Evolutionary conservation across 2,113 vertebrate genomes (phyloP).

Genomic region (Panurus biarmicus): DNA sequence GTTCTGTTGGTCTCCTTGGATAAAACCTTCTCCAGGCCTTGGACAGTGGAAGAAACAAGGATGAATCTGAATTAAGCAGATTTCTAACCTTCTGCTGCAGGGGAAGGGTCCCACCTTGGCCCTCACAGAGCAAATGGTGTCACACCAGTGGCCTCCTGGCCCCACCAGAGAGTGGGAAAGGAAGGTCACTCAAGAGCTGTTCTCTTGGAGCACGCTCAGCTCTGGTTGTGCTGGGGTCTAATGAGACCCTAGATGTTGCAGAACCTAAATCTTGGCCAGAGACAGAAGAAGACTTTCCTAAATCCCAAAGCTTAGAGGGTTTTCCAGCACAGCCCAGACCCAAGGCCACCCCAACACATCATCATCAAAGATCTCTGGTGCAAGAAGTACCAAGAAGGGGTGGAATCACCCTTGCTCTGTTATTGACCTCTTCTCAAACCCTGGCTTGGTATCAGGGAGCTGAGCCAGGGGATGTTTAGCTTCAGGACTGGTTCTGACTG

Average conservation of each 20-base stretch:
- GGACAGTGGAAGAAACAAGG: neutral
- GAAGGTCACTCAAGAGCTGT: neutral
- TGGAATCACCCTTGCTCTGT: neutral
- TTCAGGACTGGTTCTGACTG: neutral
- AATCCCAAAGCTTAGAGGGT: neutral
- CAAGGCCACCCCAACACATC: neutral
- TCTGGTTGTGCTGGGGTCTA: neutral
- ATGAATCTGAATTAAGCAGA: neutral
- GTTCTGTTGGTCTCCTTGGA: neutral
- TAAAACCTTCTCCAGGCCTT: neutral
- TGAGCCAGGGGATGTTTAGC: neutral
- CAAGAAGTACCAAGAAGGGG: neutral
- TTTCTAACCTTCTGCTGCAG: neutral
- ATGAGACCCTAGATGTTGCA: neutral
- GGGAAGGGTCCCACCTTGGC: neutral
- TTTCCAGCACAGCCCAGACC: neutral
- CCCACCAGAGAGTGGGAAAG: neutral
- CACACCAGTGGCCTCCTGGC: neutral
- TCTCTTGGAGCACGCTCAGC: too few relatives aligned
- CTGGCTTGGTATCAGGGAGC: neutral
- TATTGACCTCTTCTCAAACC: neutral
- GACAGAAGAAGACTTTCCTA: neutral
- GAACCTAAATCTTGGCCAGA: neutral
- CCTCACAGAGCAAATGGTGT: neutral
- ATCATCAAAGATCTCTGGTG: neutral